Evolutionary conservation across 2,797 vertebrate genomes (phyloP).

Genomic region (Chromis chromis): DNA sequence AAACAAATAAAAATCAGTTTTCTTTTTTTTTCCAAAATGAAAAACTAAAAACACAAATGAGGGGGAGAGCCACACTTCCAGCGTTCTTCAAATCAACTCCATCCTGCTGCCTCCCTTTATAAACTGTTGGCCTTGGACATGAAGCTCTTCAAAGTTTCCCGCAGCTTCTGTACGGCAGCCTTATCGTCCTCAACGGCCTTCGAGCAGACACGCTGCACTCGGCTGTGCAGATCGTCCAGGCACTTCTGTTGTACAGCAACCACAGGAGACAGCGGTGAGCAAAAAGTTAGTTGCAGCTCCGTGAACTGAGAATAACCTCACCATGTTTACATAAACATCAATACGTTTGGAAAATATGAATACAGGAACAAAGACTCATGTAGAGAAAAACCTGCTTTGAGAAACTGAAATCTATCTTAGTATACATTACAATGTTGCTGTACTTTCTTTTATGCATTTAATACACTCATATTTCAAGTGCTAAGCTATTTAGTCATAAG

Average conservation of each 20-base stretch:
- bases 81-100: not conserved
- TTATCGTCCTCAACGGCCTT: constrained; percentile 73
- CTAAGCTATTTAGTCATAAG: not conserved
- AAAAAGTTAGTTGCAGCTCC: not conserved
- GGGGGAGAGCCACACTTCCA: not conserved
- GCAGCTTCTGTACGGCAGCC: constrained; percentile 57
- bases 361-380: not conserved
- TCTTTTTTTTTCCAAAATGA: too few relatives aligned
- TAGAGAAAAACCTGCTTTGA: too few relatives aligned
- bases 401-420: too few relatives aligned
- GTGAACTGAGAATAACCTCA: not conserved
- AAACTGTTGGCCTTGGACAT: constrained; percentile 45
- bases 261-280: not conserved
- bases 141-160: constrained; percentile 60
- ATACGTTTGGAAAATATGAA: not conserved
- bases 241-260: constrained; percentile 44
- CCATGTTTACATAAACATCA: not conserved
- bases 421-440: too few relatives aligned
- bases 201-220: constrained; percentile 53
- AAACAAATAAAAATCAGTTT: too few relatives aligned
- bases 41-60: constrained; percentile 2
- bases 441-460: not conserved
- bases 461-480: not conserved
- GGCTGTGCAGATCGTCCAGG: constrained; percentile 71
- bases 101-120: constrained; percentile 19